Evolutionary conservation across 2,888 invertebrate species (phyloP), one percentile per base, ranked within the genome.

Genomic region (Lasioglossum figueresi): DNA sequence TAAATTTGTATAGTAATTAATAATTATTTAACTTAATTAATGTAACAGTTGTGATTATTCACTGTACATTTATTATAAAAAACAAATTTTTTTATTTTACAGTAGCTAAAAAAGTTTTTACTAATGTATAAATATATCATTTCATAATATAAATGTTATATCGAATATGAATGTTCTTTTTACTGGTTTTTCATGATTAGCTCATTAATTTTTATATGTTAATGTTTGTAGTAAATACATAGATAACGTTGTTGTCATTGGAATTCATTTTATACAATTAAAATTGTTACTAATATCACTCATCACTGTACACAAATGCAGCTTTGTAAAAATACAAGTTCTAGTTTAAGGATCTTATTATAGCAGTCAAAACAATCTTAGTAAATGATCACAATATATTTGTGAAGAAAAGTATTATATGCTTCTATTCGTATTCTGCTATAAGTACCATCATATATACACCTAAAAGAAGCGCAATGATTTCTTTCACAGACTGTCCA

Each of bases 381-480:
- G 12, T 63, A 27, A 75, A 27, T 79, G 14, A 81, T 70, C 48
- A 83, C 52, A 81, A 40, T 52, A 19, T 56, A 77, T 68, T 34
- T n/a, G 12, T 10, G n/a, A 80, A 74, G 40, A 63, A 80, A 76
- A 23, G 19, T 82, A 48, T 48, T 27, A 10, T 52, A 79, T 6
- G 48, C 76, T 74, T 80, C 94, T 94, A 97, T 95, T 98, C 97
- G 93, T 96, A 97, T 87, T 97, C 96, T 82, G 99, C 98, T 94
- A 99, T 99, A 85, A 99, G 95, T 88, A 99, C 98, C 99, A 99
- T 99, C 97, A 99, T 97, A 90, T 97, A 97, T 52, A 99, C 99
- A 80, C 99, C 99, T 82, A 97, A 96, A 68, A 99, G 95, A 89
- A 99, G 95, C 43, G 99, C 99, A 73, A 97, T 92, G 85, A 99